phyloP scores from a whole-genome alignment of 2,797 vertebrate genomes.

The Tachyglossus aculeatus region DNA sequence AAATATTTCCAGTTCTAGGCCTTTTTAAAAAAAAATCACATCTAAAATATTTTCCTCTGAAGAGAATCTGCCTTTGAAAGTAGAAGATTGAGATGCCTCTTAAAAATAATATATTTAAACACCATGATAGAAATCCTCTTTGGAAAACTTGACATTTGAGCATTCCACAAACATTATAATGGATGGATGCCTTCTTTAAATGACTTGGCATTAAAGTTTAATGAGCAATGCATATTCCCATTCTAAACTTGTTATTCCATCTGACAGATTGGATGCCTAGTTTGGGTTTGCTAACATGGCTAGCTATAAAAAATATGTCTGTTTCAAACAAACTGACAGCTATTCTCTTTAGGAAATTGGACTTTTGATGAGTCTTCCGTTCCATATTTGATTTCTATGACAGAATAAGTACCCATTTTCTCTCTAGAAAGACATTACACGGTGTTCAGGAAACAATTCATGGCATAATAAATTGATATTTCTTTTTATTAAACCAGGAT shows the following conservation, averaged over 20 bases:
- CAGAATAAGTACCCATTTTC: conserved; percentile 54
- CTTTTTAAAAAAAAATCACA: no score
- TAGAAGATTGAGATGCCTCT: conserved; percentile 25
- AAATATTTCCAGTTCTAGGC: no score
- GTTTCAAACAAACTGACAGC: conserved; percentile 54
- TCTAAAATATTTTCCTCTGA: conserved; percentile 49
- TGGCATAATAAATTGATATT: background rate
- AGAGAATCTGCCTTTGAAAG: conserved; percentile 20
- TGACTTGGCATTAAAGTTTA: conserved; percentile 47
- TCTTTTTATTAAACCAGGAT: conserved; percentile 25
- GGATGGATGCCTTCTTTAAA: conserved; percentile 42
- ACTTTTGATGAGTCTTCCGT: conserved; percentile 45
- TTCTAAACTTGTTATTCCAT: conserved; percentile 55
- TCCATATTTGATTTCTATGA: conserved; percentile 51
- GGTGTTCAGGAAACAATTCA: background rate
- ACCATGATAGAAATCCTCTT: conserved; percentile 31
- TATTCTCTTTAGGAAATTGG: conserved; percentile 53
- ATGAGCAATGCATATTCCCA: conserved; percentile 36
- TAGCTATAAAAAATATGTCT: conserved; percentile 47
- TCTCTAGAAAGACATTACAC: conserved; percentile 8
- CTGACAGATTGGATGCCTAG: conserved; percentile 52
- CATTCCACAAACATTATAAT: conserved; percentile 29
- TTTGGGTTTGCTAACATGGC: conserved; percentile 49
- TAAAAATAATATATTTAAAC: conserved; percentile 47
- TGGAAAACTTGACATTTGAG: conserved; percentile 1